These are phyloP conservation scores for Enteromius unitaeniatus DNA, from an alignment of 2,797 vertebrate species.

Conservation along the genomic window DNA sequence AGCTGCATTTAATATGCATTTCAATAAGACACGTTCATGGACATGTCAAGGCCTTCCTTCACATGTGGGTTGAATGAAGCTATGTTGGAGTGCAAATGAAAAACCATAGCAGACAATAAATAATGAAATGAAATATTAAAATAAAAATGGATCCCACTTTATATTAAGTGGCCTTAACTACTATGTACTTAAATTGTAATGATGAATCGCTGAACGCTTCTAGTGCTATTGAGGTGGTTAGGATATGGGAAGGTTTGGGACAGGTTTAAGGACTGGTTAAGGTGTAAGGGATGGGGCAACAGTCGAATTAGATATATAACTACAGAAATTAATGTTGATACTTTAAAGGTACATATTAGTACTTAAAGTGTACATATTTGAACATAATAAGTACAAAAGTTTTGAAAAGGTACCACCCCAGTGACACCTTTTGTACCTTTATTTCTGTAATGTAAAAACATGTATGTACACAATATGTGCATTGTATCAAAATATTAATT, in stretches of 20 bases:
- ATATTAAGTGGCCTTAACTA: not conserved
- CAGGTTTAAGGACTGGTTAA: not conserved
- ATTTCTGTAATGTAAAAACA: no score
- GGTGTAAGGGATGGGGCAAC: not conserved
- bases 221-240: no score
- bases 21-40: slow-evolving; percentile 39
- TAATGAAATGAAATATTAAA: not conserved
- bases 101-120: not conserved
- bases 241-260: no score
- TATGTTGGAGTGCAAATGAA: not conserved
- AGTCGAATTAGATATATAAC: not conserved
- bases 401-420: no score
- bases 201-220: no score
- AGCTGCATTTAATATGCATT: slow-evolving; percentile 13
- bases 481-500: not conserved
- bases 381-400: no score
- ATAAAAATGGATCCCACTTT: not conserved
- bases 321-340: not conserved
- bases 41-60: not conserved
- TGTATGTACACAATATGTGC: not conserved
- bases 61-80: not conserved
- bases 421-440: no score
- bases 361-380: no score
- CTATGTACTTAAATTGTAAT: no score
- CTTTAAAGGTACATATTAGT: no score